A percentile compares a stretch with the other conserved stretches of the same genome.
These are phyloP conservation scores for Scleropages formosus DNA, from an alignment of 2,797 vertebrate genomes.

Conservation along the genomic window DNA sequence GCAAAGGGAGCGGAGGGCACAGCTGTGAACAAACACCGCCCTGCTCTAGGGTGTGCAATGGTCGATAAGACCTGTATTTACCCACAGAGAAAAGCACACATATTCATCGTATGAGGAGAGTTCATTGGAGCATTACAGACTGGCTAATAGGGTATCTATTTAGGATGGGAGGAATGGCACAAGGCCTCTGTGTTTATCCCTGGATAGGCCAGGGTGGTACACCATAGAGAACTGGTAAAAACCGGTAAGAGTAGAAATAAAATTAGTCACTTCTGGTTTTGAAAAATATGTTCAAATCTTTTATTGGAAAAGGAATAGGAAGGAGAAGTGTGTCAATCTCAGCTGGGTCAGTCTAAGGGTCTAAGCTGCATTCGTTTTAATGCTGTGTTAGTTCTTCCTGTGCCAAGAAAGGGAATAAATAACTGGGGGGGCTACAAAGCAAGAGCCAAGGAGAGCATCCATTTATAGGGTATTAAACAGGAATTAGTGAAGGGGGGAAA, in stretches of 20 bases:
- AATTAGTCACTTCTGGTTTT: too few species aligned
- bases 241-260: too few species aligned
- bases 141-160: constrained; percentile 46
- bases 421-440: constrained; percentile 39
- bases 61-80: constrained; percentile 61
- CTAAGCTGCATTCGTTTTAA: constrained; percentile 15
- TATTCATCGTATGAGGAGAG: constrained; percentile 58
- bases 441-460: constrained; percentile 1
- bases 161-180: constrained; percentile 13
- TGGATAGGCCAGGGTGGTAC: neutral
- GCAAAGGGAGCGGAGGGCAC: neutral
- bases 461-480: constrained; percentile 58
- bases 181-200: neutral
- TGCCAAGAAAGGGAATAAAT: constrained; percentile 20
- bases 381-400: constrained; percentile 11
- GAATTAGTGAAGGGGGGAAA: constrained; percentile 53
- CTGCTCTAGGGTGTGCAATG: constrained; percentile 43
- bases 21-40: constrained; percentile 44
- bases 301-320: too few species aligned
- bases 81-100: constrained; percentile 54
- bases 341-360: constrained; percentile 4
- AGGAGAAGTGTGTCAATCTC: too few species aligned
- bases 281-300: too few species aligned
- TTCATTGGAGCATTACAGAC: constrained; percentile 59
- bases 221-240: too few species aligned